Conservation (phyloP, 2,113 vertebrate species). For the Numida meleagris region DNA sequence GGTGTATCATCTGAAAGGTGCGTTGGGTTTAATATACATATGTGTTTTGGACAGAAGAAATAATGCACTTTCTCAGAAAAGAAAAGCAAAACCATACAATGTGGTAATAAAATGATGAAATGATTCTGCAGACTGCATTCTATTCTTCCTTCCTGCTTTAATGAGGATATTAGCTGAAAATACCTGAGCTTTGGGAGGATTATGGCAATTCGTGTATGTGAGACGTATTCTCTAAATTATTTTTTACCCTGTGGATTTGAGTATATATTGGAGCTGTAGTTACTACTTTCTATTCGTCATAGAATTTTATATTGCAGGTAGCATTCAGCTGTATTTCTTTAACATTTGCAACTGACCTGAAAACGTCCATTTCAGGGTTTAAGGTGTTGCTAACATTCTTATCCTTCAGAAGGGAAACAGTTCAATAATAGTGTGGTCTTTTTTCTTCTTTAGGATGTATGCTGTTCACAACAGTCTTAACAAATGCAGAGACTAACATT, state of each 20-base stretch:
- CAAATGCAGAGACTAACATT: not conserved
- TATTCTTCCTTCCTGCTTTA: not conserved
- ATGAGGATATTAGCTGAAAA: not conserved
- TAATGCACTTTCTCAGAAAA: not conserved
- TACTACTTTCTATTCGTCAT: not conserved
- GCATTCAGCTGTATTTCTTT: not conserved
- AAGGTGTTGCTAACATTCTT: not conserved
- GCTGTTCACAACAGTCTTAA: not conserved
- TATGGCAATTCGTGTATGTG: not conserved
- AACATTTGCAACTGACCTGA: not conserved
- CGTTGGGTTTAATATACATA: not conserved
- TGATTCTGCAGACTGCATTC: not conserved
- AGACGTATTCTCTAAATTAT: not conserved
- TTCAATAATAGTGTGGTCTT: not conserved
- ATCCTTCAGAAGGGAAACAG: not conserved
- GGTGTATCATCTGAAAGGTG: not conserved
- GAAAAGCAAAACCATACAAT: not conserved
- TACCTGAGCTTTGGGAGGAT: not conserved
- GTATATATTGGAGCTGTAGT: not conserved
- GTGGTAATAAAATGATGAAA: not conserved
- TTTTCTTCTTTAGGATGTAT: not conserved
- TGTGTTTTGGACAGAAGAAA: not conserved
- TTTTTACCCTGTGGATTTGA: not conserved
- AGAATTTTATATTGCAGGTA: not conserved
- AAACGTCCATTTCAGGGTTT: not conserved